phyloP scores from a whole-genome alignment of 2,113 vertebrate species.

The Garra rufa region DNA sequence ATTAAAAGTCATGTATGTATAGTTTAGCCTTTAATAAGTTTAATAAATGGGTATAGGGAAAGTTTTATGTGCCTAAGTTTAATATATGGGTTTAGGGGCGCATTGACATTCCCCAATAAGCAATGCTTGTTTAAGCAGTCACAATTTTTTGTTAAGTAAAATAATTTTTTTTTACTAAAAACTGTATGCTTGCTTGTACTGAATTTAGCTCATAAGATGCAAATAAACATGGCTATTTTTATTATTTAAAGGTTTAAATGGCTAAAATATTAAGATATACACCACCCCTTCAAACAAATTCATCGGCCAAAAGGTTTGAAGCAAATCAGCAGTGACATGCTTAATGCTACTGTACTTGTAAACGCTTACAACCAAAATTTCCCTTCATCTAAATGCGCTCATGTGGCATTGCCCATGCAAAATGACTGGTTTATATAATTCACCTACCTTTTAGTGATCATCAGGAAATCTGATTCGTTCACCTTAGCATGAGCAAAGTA shows the following conservation, averaged over 20 bases:
- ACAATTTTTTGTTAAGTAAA: no score
- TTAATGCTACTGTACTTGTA: neutral
- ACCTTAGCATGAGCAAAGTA: conserved; percentile 97
- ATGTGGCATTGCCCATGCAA: neutral
- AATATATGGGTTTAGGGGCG: no score
- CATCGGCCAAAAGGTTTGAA: neutral
- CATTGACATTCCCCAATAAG: no score
- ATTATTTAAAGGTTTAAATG: neutral
- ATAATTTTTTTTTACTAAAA: no score
- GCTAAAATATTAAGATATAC: no score
- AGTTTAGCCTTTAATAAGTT: no score
- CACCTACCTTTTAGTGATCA: conserved; percentile 94
- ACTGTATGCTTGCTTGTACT: no score
- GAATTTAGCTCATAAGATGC: neutral
- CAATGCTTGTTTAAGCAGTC: no score
- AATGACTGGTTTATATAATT: neutral
- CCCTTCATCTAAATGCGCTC: neutral
- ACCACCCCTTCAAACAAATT: neutral
- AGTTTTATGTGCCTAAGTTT: no score
- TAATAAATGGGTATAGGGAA: no score
- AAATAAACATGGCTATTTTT: neutral
- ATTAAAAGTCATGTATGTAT: no score
- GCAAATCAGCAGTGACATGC: neutral
- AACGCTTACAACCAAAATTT: neutral
- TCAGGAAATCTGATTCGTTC: conserved; percentile 94